Evolutionary conservation across 1,140 invertebrate genomes (phyloP).

Genomic region (Limonius californicus): DNA sequence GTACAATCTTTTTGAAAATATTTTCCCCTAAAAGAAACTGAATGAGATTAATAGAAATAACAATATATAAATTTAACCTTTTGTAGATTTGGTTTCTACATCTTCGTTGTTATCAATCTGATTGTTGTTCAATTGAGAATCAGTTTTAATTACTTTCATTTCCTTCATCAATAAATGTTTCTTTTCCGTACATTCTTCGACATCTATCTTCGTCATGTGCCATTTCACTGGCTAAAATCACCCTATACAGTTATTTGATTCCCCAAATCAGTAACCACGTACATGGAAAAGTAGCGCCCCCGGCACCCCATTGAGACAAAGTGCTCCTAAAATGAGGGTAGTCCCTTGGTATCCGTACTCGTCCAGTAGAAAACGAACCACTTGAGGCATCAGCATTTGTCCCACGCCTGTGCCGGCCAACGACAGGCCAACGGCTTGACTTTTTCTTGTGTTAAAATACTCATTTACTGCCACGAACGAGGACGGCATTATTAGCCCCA

Average conservation of each 20-base stretch:
- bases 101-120: background rate
- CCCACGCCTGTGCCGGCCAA: constrained; percentile 69
- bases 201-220: constrained; percentile 46
- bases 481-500: constrained; percentile 62
- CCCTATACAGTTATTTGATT: background rate
- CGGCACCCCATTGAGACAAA: constrained; percentile 58
- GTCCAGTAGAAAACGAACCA: constrained; percentile 58
- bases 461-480: constrained; percentile 68
- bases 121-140: background rate
- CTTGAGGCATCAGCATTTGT: constrained; percentile 68
- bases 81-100: background rate
- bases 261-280: constrained; percentile 3
- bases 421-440: constrained; percentile 63
- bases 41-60: too few relatives aligned
- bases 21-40: too few relatives aligned
- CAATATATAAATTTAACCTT: background rate
- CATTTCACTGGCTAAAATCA: constrained; percentile 53
- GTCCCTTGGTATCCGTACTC: constrained; percentile 55
- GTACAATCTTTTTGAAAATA: constrained; percentile 46
- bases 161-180: background rate
- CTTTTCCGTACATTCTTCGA: background rate
- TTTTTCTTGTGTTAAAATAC: constrained; percentile 64
- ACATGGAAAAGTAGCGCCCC: constrained; percentile 42
- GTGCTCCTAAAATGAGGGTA: constrained; percentile 56
- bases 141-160: background rate